These are phyloP conservation scores for Typhlichthys subterraneus DNA, from an alignment of 2,797 vertebrate genomes.

Conservation along the genomic window DNA sequence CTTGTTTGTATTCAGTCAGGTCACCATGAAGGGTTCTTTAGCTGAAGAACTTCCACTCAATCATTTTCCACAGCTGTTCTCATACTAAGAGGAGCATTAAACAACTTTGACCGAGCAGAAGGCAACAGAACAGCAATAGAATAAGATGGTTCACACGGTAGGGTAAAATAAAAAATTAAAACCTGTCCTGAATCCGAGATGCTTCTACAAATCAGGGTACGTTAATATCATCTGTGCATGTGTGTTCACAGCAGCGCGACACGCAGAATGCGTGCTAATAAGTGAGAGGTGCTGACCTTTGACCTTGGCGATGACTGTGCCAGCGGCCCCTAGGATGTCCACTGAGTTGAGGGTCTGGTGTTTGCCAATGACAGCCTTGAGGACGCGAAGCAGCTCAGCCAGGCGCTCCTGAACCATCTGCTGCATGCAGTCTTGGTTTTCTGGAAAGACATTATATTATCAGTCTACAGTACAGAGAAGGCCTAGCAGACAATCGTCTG, in stretches of 20 bases:
- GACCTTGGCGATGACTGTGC: conserved; percentile 92
- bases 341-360: conserved; percentile 92
- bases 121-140: conserved; percentile 21
- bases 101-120: conserved; percentile 26
- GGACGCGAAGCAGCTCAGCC: conserved; percentile 85
- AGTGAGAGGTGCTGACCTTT: conserved; percentile 83
- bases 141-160: conserved; percentile 21
- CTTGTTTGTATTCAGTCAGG: conserved; percentile 34
- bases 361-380: conserved; percentile 90
- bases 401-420: conserved; percentile 87
- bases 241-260: neutral
- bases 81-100: conserved; percentile 9
- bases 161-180: neutral
- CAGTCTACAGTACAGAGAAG: neutral
- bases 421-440: conserved; percentile 80
- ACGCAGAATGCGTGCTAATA: neutral
- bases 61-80: conserved; percentile 8
- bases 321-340: conserved; percentile 92
- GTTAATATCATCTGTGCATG: conserved; percentile 2
- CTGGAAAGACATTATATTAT: conserved; percentile 53
- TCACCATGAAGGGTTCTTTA: conserved; percentile 25
- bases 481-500: too few relatives aligned
- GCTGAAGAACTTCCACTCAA: conserved; percentile 33
- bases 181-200: conserved; percentile 12
- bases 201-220: conserved; percentile 14